phyloP scores from a whole-genome alignment of 2,113 vertebrate species.

The Choloepus hoffmanni region DNA sequence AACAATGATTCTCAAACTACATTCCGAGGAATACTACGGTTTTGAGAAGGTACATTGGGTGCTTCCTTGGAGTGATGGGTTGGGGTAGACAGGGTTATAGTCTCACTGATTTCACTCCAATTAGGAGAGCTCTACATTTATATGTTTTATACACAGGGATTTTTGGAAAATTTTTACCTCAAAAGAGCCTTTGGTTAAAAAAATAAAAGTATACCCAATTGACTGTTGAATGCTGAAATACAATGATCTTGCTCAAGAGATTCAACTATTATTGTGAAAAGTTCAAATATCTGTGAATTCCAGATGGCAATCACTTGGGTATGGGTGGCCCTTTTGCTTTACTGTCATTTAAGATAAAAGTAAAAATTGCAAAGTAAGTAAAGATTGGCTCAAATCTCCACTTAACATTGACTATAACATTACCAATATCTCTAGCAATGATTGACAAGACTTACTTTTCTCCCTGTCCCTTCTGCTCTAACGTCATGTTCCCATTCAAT shows the following conservation, averaged over 20 bases:
- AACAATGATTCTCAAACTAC: not conserved
- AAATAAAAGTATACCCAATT: not conserved
- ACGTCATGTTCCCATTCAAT: too few species aligned
- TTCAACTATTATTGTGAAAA: not conserved
- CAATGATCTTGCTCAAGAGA: not conserved
- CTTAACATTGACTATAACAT: too few species aligned
- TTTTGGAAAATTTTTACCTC: not conserved
- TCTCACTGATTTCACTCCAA: not conserved
- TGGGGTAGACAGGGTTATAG: not conserved
- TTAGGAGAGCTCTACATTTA: not conserved
- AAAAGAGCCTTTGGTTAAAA: not conserved
- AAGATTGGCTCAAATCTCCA: too few species aligned
- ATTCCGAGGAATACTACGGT: not conserved
- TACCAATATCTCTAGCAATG: too few species aligned
- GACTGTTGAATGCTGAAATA: not conserved
- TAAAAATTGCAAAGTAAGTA: too few species aligned
- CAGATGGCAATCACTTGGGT: not conserved
- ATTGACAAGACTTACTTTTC: too few species aligned
- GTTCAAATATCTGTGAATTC: not conserved
- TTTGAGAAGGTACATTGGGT: not conserved
- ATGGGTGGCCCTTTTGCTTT: too few species aligned
- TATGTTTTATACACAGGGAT: not conserved
- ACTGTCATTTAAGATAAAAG: too few species aligned
- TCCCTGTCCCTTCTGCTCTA: too few species aligned
- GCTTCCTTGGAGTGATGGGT: not conserved